phyloP scores from a whole-genome alignment of 1,140 invertebrate species.

The Drosophila watanabei region DNA sequence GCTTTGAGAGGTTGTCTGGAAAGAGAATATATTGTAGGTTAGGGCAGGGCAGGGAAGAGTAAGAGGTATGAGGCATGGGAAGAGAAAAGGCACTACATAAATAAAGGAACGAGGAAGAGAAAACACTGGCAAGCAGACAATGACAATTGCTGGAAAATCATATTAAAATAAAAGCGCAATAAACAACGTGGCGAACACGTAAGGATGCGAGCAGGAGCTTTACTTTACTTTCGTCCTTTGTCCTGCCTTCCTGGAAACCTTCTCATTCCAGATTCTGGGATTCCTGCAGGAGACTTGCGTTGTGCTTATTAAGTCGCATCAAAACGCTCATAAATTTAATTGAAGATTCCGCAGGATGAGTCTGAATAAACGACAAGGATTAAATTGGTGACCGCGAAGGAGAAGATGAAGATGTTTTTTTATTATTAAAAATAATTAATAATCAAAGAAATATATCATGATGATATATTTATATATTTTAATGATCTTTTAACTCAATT shows the following conservation, averaged over 20 bases:
- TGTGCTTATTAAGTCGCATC: slow-evolving; percentile 46
- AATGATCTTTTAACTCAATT: too few relatives aligned
- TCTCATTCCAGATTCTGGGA: background rate
- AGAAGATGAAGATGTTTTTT: background rate
- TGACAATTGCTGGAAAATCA: slow-evolving; percentile 72
- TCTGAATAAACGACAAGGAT: slow-evolving; percentile 20
- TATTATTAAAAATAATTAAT: too few relatives aligned
- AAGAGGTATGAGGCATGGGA: background rate
- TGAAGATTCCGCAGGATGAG: slow-evolving; percentile 23
- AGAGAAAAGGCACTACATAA: slow-evolving; percentile 28
- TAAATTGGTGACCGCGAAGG: slow-evolving; percentile 11
- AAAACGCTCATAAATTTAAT: slow-evolving; percentile 46
- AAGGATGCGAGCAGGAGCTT: slow-evolving; percentile 10
- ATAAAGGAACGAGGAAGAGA: slow-evolving; percentile 27
- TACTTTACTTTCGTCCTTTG: background rate
- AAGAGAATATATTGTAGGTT: slow-evolving; percentile 6
- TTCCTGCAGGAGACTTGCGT: slow-evolving; percentile 7
- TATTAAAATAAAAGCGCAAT: slow-evolving; percentile 71
- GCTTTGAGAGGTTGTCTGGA: slow-evolving; percentile 52
- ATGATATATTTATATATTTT: too few relatives aligned
- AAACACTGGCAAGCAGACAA: slow-evolving; percentile 34
- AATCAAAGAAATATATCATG: too few relatives aligned
- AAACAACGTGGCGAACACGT: slow-evolving; percentile 39
- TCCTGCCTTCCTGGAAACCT: background rate
- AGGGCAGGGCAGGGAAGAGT: background rate